These are phyloP conservation scores for Ceratoteleas bidentatus DNA, from an alignment of 1,140 invertebrate species.

Conservation along the genomic window DNA sequence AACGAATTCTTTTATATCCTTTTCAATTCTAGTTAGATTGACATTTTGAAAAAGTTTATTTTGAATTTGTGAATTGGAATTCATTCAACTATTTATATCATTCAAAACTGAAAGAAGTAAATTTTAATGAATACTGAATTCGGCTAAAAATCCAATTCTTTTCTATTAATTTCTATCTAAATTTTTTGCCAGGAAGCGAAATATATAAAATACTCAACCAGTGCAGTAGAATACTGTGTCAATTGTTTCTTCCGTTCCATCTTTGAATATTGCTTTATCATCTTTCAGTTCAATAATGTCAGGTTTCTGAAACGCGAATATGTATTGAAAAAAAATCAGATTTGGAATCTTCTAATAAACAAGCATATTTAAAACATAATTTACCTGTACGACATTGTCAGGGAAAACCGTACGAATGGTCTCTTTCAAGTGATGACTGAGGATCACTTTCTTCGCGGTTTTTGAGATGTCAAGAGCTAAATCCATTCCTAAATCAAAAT, in stretches of 20 bases:
- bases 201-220: conserved; percentile 73
- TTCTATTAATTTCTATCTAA: no score
- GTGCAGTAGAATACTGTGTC: conserved; percentile 91
- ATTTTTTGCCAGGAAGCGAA: no score
- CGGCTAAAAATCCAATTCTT: no score
- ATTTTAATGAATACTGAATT: no score
- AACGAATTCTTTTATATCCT: no score
- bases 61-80: no score
- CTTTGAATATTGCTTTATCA: conserved; percentile 82
- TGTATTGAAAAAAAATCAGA: background rate
- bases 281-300: conserved; percentile 79
- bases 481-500: conserved; percentile 83
- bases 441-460: conserved; percentile 84
- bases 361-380: conserved; percentile 32
- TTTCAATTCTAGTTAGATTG: no score
- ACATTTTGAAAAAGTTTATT: no score
- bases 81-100: no score
- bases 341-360: no score
- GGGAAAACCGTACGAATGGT: conserved; percentile 84
- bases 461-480: conserved; percentile 89
- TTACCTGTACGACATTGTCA: conserved; percentile 83
- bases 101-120: no score
- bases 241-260: conserved; percentile 83
- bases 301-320: conserved; percentile 79
- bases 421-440: conserved; percentile 86